Evolutionary conservation across 92 coral and sea anemone species (phyloP), one percentile per base, ranked within the genome.

Genomic region (Micromussa lordhowensis): DNA sequence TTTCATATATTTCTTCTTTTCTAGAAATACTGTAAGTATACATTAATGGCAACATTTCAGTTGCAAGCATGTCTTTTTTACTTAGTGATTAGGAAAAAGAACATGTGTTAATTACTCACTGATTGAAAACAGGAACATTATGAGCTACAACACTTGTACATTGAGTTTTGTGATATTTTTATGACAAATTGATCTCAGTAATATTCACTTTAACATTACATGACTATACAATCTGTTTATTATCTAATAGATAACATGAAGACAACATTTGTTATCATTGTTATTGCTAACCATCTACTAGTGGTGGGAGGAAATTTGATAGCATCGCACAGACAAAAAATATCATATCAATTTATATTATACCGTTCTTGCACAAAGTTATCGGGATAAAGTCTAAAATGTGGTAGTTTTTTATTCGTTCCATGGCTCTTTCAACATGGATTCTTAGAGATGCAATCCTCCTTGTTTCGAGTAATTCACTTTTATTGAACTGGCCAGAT

Each of bases 251-350:
- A 53, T 51, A 77, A 77, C 59, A 77, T 77, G 40, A 49, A 51
- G 64, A 14, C 80, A 76, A 44, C 48, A 36, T 44, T 38, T 26
- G 59, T 76, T 16, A 77, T 51, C 36, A 77, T 44, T 76, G 81
- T 77, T 29, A 77, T 71, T 32, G 57, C 80, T 75, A 87, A 87
- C 91, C 78, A 34, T 87, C 78, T 69, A 88, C 92, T 58, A 90
- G 80, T 68, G 95, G 95, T 54, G 93, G 91, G 15, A 69, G 88
- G 54, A 91, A 91, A 79, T 90, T 87, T 36, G 96, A 79, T 40
- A 91, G 73, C 93, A 93, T 90, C 5, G 93, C 93, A 90, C 91
- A 91, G 58, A 87, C 83, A 78, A 91, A 88, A 72, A 88, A 88
- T 21, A 88, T 92, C 87, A 88, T 85, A 78, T 90, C 92, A 84